Conservation (phyloP, 2,888 invertebrate genomes). For the Catocala nupta region DNA sequence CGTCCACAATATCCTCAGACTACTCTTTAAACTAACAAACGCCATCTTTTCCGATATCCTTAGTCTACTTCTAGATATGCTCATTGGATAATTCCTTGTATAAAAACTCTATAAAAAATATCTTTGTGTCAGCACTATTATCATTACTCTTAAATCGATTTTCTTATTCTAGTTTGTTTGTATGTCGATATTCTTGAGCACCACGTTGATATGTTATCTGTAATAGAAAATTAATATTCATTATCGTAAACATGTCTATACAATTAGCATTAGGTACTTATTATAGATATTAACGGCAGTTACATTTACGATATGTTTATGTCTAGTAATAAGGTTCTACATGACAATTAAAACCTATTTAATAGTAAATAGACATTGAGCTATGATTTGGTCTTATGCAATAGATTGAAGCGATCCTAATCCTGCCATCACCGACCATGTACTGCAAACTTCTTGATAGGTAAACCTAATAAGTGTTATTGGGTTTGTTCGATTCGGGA, state of each 20-base stretch:
- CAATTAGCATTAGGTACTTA: too few species aligned
- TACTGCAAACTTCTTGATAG: too few species aligned
- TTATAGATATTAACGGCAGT: too few species aligned
- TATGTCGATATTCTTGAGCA: constrained; percentile 65
- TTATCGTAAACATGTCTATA: constrained; percentile 4
- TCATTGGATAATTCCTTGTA: constrained; percentile 70
- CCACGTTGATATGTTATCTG: constrained; percentile 69
- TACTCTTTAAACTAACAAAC: constrained; percentile 69
- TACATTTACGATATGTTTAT: too few species aligned
- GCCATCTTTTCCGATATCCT: constrained; percentile 70
- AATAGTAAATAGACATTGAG: too few species aligned
- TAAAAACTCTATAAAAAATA: constrained; percentile 67
- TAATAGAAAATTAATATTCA: constrained; percentile 63
- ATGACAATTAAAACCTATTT: too few species aligned
- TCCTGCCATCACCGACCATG: too few species aligned
- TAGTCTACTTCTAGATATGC: constrained; percentile 61
- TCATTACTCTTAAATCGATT: constrained; percentile 67
- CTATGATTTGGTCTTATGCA: too few species aligned
- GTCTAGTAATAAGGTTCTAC: too few species aligned
- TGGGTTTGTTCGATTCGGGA: too few species aligned
- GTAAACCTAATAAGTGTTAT: too few species aligned
- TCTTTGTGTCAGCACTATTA: constrained; percentile 63
- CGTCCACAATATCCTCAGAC: constrained; percentile 75
- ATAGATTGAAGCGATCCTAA: too few species aligned
- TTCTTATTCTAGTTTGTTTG: constrained; percentile 60